Base-by-base conservation (phyloP, 2,113 vertebrate genomes). In the Micromys minutus region DNA sequence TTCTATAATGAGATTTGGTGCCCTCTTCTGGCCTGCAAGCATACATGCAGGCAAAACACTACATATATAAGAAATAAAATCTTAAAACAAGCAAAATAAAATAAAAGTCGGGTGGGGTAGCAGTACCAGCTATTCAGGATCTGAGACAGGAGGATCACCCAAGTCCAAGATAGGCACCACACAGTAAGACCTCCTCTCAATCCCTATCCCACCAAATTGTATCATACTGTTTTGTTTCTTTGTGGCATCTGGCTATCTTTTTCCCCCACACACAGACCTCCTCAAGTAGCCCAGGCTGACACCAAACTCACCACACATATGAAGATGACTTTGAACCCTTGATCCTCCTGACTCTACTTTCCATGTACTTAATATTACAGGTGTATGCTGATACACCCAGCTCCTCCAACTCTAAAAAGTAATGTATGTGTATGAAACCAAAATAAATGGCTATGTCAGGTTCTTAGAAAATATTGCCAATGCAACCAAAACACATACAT, bases 321-420 rank as follows among this genome's bases (percentile, higher is more conserved):
- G 52, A 74, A 69, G n/a, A 42, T 88, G 50, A 74, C 69, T 42
- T 57, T 72, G 36, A 72, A 31, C n/a, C 15, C 31, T n/a, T 61
- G 55, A 42, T 29, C 24, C 15, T 39, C 24, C 50, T 55, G 15
- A n/a, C 50, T 57, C 50, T 55, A 39, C 15, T 7, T 42, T 31
- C 24, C 36, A 87, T 39, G 65, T 69, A 71, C 36, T 61, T 19
- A 65, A 29, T 4, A 57, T 29, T 55, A 36, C 36, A 72, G 67
- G 22, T n/a, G 22, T 57, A 24, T 87, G 36, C 24, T 50, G n/a
- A 9, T 50, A 57, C 36, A 71, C 8, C 15, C 36, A 42, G 22
- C 0, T 42, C 50, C 16, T 86, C 19, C 93, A 69, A 96, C 19
- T 90, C 80, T 80, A 34, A 39, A 95, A 89, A 90, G 79, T 52